A percentile compares a stretch with the other conserved stretches of the same genome.
Conservation (phyloP, 2,113 vertebrate species). For the Rattus norvegicus region DNA sequence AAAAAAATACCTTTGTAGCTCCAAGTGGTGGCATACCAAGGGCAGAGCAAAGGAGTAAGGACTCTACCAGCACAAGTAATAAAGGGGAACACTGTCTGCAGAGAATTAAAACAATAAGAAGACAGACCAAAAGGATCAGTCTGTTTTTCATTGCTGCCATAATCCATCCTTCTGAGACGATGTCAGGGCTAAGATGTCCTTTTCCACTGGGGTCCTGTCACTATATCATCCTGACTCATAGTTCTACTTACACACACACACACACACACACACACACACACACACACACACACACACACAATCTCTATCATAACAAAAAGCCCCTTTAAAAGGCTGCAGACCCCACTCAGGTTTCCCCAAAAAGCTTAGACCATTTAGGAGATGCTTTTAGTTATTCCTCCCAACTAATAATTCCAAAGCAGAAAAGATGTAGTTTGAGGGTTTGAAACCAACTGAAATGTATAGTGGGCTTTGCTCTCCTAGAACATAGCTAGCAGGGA, state of each 20-base stretch:
- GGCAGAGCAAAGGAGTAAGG: background rate
- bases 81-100: background rate
- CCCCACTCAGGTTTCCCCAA: background rate
- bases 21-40: background rate
- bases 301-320: too few relatives aligned
- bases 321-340: background rate
- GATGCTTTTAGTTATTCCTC: background rate
- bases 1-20: background rate
- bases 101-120: slow-evolving; percentile 51
- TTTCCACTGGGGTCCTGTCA: too few relatives aligned
- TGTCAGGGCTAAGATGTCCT: background rate
- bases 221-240: background rate
- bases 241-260: too few relatives aligned
- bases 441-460: background rate
- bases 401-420: background rate
- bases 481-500: background rate
- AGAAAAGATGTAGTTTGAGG: background rate
- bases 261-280: too few relatives aligned
- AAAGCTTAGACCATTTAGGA: background rate
- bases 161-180: background rate
- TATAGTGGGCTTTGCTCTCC: background rate
- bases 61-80: background rate
- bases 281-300: too few relatives aligned
- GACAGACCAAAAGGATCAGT: background rate
- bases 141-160: background rate